Evolutionary conservation across 1,140 invertebrate genomes (phyloP).

Genomic region (Holcopasites calliopsidis): DNA sequence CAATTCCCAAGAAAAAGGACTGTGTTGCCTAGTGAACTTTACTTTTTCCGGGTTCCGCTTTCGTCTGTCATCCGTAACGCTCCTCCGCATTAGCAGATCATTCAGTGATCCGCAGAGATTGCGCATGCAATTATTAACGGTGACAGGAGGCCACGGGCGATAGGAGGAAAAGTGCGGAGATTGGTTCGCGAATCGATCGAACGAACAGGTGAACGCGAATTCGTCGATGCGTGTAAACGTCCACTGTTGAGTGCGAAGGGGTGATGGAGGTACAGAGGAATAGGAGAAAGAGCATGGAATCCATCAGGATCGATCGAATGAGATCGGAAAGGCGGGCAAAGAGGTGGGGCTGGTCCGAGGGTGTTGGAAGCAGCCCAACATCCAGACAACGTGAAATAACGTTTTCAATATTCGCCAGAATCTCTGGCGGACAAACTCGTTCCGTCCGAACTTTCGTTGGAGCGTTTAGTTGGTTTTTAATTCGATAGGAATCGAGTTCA

Average conservation of each 20-base stretch:
- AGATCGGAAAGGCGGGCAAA: background rate
- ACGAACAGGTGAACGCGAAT: slow-evolving; percentile 30
- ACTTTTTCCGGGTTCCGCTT: background rate
- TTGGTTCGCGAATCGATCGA: slow-evolving; percentile 33
- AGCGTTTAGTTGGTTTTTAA: slow-evolving; percentile 1
- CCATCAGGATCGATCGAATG: slow-evolving; percentile 20
- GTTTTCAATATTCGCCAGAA: slow-evolving; percentile 59
- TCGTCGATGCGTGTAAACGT: slow-evolving; percentile 41
- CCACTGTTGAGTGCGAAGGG: background rate
- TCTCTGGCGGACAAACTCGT: slow-evolving; percentile 24
- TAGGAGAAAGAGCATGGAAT: slow-evolving; percentile 3
- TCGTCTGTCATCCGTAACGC: background rate
- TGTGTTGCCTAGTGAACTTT: too few species aligned
- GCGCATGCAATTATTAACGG: slow-evolving; percentile 49
- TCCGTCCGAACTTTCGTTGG: background rate
- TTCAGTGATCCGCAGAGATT: background rate
- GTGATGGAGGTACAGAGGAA: too few species aligned
- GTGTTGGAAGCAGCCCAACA: slow-evolving; percentile 53
- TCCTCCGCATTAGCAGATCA: background rate
- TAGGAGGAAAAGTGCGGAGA: slow-evolving; percentile 16
- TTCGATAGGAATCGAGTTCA: slow-evolving; percentile 40
- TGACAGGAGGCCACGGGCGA: slow-evolving; percentile 7
- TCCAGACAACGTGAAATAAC: slow-evolving; percentile 60
- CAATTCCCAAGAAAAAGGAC: too few species aligned
- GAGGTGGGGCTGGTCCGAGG: slow-evolving; percentile 14